Evolutionary conservation across 37 sponge, comb jelly and placozoan species (phyloP).

Genomic region (Lycopodina hypogea): DNA sequence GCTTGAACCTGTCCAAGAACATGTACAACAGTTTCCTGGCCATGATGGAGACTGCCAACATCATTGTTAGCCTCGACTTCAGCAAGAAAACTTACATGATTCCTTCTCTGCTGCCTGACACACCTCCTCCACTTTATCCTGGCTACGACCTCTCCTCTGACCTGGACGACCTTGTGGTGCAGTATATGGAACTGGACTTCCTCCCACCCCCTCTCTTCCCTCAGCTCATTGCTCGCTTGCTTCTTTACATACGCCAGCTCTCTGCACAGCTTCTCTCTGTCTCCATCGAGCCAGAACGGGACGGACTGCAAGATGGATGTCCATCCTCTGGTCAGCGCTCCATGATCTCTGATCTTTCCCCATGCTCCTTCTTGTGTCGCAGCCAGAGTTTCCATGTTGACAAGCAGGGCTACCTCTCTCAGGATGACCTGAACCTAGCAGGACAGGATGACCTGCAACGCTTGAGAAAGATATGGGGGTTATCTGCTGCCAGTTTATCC

Average conservation of each 20-base stretch:
- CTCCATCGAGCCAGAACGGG: background rate
- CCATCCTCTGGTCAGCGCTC: background rate
- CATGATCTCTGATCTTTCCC: conserved; percentile 2
- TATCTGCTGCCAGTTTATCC: conserved; percentile 25
- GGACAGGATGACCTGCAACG: background rate
- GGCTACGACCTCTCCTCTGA: conserved; percentile 32
- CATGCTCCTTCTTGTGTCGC: background rate
- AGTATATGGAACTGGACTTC: conserved; percentile 35
- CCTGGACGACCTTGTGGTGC: background rate
- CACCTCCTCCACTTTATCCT: conserved; percentile 45
- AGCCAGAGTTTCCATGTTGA: conserved; percentile 20
- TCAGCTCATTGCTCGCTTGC: conserved; percentile 24
- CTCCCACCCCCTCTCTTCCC: conserved; percentile 47
- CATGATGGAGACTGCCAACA: conserved; percentile 38
- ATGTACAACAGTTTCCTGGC: conserved; percentile 32
- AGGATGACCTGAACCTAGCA: conserved; percentile 27
- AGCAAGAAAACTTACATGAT: conserved; percentile 32
- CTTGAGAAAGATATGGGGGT: conserved; percentile 42
- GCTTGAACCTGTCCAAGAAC: conserved; percentile 8
- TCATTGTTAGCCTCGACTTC: conserved; percentile 53
- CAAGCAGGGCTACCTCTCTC: conserved; percentile 23
- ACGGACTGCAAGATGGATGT: background rate
- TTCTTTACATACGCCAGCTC: conserved; percentile 40
- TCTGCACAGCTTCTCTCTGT: conserved; percentile 46
- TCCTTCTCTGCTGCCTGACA: conserved; percentile 43